phyloP scores from a whole-genome alignment of 2,888 invertebrate genomes.

The Lissonota sp. region DNA sequence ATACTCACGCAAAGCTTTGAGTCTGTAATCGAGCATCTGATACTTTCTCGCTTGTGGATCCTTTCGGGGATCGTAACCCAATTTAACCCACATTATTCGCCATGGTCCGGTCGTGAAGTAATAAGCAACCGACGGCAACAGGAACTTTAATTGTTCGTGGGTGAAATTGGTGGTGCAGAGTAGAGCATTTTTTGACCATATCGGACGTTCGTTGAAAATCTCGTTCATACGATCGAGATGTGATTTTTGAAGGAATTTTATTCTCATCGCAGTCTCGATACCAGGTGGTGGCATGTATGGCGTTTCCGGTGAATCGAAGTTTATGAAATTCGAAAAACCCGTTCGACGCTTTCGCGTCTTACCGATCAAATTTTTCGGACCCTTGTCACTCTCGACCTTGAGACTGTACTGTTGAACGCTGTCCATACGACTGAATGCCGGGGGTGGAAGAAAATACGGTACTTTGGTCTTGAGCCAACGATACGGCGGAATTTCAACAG shows the following conservation, averaged over 20 bases:
- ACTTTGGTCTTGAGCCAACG: constrained; percentile 86
- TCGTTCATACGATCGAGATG: constrained; percentile 80
- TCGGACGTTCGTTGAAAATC: constrained; percentile 93
- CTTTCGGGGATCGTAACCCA: constrained; percentile 96
- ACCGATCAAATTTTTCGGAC: constrained; percentile 83
- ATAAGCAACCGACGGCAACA: constrained; percentile 93
- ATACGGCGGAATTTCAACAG: constrained; percentile 85
- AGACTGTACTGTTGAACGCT: constrained; percentile 82
- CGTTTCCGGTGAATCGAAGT: constrained; percentile 87
- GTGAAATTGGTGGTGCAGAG: constrained; percentile 87
- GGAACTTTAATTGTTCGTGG: constrained; percentile 88
- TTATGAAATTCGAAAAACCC: constrained; percentile 87
- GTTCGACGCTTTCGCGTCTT: constrained; percentile 85
- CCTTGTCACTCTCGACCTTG: constrained; percentile 77
- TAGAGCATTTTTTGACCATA: constrained; percentile 94
- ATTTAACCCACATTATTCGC: constrained; percentile 94
- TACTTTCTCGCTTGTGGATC: constrained; percentile 91
- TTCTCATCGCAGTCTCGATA: constrained; percentile 85
- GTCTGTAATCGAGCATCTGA: constrained; percentile 94
- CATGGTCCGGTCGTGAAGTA: constrained; percentile 96
- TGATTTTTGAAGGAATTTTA: constrained; percentile 81
- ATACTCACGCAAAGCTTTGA: constrained; percentile 86
- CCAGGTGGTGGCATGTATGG: constrained; percentile 88
- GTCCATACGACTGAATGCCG: constrained; percentile 92
- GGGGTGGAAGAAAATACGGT: constrained; percentile 90